Evolutionary conservation across 2,113 vertebrate genomes (phyloP).

Genomic region (Oncorhynchus clarkii): DNA sequence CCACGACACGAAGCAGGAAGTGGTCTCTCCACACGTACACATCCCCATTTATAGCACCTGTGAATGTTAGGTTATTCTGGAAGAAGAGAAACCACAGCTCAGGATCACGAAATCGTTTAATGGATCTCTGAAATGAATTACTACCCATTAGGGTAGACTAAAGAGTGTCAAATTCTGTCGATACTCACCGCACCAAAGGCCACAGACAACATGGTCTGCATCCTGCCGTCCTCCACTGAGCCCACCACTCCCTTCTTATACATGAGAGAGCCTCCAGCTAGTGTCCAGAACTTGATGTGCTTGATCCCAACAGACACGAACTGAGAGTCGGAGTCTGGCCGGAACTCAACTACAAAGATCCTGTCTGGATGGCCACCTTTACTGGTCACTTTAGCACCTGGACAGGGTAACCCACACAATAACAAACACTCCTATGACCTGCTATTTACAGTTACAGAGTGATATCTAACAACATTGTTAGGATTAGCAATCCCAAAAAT

Average conservation of each 20-base stretch:
- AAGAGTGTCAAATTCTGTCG: no score
- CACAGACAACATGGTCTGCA: conserved; percentile 97
- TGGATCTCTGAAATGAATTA: background rate
- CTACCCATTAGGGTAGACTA: no score
- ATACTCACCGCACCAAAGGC: conserved; percentile 95
- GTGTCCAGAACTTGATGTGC: conserved; percentile 98
- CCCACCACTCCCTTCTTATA: conserved; percentile 95
- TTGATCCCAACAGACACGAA: conserved; percentile 97
- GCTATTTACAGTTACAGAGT: no score
- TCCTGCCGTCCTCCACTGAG: conserved; percentile 87
- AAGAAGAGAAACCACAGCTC: background rate
- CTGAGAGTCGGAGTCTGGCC: conserved; percentile 94
- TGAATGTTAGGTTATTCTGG: conserved; percentile 95
- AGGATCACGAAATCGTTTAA: background rate
- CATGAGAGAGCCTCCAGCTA: conserved; percentile 90
- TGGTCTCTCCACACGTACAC: conserved; percentile 97
- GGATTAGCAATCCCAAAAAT: no score
- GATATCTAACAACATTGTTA: no score
- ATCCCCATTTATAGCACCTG: conserved; percentile 93
- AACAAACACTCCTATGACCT: background rate
- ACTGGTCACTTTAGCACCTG: conserved; percentile 89
- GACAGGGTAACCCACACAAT: background rate
- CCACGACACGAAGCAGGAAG: conserved; percentile 89
- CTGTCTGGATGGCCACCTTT: conserved; percentile 88
- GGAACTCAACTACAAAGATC: conserved; percentile 94